phyloP scores from a whole-genome alignment of 1,140 invertebrate genomes.

The Musca domestica region DNA sequence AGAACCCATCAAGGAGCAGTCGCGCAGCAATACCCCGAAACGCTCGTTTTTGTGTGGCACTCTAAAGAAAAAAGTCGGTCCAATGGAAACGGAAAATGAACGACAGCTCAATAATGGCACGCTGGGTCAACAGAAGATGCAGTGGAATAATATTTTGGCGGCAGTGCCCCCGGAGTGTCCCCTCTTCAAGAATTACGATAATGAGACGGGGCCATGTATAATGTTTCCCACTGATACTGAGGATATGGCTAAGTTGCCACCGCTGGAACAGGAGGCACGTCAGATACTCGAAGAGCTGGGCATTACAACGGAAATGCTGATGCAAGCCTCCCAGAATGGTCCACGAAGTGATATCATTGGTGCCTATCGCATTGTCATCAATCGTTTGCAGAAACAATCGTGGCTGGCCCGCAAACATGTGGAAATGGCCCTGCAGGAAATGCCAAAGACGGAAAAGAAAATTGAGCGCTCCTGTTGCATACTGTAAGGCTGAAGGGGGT shows the following conservation, averaged over 20 bases:
- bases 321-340: slow-evolving; percentile 47
- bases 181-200: slow-evolving; percentile 53
- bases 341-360: slow-evolving; percentile 55
- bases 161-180: slow-evolving; percentile 47
- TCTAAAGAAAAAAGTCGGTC: slow-evolving; percentile 51
- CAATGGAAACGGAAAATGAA: slow-evolving; percentile 46
- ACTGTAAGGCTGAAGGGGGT: slow-evolving; percentile 35
- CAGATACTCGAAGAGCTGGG: slow-evolving; percentile 53
- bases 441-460: slow-evolving; percentile 47
- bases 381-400: slow-evolving; percentile 53
- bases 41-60: slow-evolving; percentile 46
- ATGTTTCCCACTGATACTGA: slow-evolving; percentile 54
- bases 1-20: slow-evolving; percentile 32
- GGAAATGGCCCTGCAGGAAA: slow-evolving; percentile 47
- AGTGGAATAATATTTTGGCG: slow-evolving; percentile 38
- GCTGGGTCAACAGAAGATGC: slow-evolving; percentile 32
- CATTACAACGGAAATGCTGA: slow-evolving; percentile 51
- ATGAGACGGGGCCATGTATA: slow-evolving; percentile 53
- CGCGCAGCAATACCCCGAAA: slow-evolving; percentile 32
- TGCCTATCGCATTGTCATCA: slow-evolving; percentile 55
- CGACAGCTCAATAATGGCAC: slow-evolving; percentile 43
- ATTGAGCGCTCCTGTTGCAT: slow-evolving; percentile 50
- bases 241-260: slow-evolving; percentile 49
- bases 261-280: slow-evolving; percentile 53
- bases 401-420: slow-evolving; percentile 49